These are phyloP conservation scores for Trichomalopsis sarcophagae DNA, from an alignment of 1,140 invertebrate genomes.

Conservation along the genomic window DNA sequence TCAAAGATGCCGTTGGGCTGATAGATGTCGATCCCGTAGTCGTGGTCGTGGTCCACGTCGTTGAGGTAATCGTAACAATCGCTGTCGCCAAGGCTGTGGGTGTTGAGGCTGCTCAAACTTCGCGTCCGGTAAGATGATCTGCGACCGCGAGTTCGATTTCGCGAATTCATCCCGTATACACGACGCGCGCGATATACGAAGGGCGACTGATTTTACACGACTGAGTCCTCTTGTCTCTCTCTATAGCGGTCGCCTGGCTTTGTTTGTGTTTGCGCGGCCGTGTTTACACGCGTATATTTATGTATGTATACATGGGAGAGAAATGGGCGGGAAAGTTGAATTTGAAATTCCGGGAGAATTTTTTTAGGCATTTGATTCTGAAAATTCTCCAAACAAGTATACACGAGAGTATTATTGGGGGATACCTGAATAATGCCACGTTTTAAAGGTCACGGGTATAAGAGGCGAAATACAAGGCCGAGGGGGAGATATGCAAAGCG, in stretches of 20 bases:
- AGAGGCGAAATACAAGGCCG: background rate
- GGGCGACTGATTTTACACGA: background rate
- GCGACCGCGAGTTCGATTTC: constrained; percentile 12
- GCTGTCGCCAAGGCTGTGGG: background rate
- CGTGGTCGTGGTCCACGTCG: background rate
- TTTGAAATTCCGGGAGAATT: background rate
- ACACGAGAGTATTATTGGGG: no score
- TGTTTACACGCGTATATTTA: background rate
- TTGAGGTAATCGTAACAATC: background rate
- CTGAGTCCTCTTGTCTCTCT: background rate
- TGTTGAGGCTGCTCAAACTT: background rate
- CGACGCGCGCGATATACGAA: background rate
- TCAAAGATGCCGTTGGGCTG: constrained; percentile 6
- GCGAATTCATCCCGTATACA: constrained; percentile 7
- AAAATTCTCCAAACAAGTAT: background rate
- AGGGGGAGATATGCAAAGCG: background rate
- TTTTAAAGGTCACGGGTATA: no score
- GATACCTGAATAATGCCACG: no score
- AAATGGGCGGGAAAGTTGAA: background rate
- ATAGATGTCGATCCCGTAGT: background rate
- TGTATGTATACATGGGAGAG: background rate
- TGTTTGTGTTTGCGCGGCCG: background rate
- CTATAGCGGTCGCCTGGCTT: no score
- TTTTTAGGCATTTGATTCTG: no score
- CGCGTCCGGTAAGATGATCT: background rate